Percentiles rank a stretch among this genome's conserved stretches.
phyloP scores from a whole-genome alignment of 2,797 vertebrate species.

The Leuciscus waleckii region DNA sequence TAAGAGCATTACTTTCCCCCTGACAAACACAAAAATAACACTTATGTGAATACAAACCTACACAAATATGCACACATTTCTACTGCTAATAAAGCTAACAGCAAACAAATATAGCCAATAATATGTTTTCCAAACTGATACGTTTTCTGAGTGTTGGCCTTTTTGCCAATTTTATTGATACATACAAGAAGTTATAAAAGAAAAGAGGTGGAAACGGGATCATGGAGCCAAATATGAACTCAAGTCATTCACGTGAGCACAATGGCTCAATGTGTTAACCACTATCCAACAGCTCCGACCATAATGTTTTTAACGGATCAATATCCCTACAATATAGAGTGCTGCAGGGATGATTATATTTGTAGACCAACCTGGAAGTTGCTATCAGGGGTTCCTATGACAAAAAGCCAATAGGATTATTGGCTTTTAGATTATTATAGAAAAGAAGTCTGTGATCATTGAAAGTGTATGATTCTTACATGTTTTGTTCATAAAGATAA shows the following conservation, averaged over 20 bases:
- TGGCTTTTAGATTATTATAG: neutral
- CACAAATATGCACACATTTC: neutral
- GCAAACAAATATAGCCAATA: neutral
- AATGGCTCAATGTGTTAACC: neutral
- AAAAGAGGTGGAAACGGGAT: neutral
- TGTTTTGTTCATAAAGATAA: neutral
- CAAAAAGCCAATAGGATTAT: neutral
- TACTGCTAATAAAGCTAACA: neutral
- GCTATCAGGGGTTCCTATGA: neutral
- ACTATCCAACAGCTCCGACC: neutral
- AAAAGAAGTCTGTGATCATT: neutral
- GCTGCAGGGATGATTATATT: neutral
- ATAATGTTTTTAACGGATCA: neutral
- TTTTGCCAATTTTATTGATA: neutral
- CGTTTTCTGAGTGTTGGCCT: neutral
- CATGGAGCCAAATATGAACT: neutral
- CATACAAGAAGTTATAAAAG: neutral
- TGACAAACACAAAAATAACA: conserved; percentile 61
- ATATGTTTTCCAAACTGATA: neutral
- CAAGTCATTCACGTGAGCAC: neutral
- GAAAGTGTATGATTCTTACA: neutral
- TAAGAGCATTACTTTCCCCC: conserved; percentile 78
- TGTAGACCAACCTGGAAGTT: neutral
- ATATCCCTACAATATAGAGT: neutral
- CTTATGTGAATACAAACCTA: neutral